Conservation (phyloP, 1,140 invertebrate genomes). For the Matsumurasca onukii region DNA sequence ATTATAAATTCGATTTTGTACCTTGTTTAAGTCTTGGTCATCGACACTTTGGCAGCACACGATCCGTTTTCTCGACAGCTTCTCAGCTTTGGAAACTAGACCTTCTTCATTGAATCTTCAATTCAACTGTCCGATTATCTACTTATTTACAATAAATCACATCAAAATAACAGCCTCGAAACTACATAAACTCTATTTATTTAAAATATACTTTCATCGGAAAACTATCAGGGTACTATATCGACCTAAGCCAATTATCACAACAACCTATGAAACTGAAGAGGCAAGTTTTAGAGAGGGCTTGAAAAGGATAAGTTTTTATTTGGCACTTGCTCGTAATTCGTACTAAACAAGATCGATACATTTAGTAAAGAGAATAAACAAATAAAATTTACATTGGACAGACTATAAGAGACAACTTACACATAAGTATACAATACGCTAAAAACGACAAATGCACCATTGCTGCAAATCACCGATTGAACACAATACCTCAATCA, state of each 20-base stretch:
- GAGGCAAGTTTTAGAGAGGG: background rate
- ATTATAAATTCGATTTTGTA: conserved; percentile 21
- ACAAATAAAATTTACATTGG: conserved; percentile 22
- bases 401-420: conserved; percentile 24
- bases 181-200: conserved; percentile 23
- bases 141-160: conserved; percentile 27
- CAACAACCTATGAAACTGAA: conserved; percentile 13
- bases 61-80: background rate
- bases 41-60: conserved; percentile 10
- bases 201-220: conserved; percentile 18
- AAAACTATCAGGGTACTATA: conserved; percentile 18
- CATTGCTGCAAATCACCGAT: conserved; percentile 4
- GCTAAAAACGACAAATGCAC: conserved; percentile 24
- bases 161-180: conserved; percentile 24
- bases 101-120: background rate
- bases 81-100: background rate
- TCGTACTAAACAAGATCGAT: no score
- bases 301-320: background rate
- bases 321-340: conserved; percentile 12
- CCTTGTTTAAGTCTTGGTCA: conserved; percentile 17
- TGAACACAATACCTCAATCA: conserved; percentile 19
- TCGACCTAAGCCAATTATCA: conserved; percentile 14
- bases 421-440: conserved; percentile 25
- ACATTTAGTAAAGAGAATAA: no score
- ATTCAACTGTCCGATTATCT: background rate